Conservation (phyloP, 2,113 vertebrate genomes). For the Periophthalmodon schlosseri region DNA sequence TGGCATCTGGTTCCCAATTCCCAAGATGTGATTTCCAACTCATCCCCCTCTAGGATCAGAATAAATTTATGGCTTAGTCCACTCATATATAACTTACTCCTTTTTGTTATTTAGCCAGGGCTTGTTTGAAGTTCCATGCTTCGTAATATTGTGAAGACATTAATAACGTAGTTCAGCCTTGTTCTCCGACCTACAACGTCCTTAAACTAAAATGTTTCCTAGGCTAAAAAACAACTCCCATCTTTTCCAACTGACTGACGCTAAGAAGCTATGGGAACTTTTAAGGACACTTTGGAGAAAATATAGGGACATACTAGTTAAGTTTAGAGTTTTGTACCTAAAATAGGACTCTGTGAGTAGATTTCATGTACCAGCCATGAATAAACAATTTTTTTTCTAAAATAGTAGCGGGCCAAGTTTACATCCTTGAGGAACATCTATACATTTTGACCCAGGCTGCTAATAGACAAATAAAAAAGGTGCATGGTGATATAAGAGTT, state of each 20-base stretch:
- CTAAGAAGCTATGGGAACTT: background rate
- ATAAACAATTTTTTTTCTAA: slow-evolving; percentile 18
- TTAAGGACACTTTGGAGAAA: background rate
- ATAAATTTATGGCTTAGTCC: slow-evolving; percentile 53
- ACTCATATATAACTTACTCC: slow-evolving; percentile 40
- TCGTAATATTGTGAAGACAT: slow-evolving; percentile 54
- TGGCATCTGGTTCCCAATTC: slow-evolving; percentile 39
- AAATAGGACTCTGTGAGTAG: background rate
- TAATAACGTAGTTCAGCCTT: slow-evolving; percentile 53
- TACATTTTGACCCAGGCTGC: background rate
- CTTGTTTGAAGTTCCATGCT: slow-evolving; percentile 48
- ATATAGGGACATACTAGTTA: background rate
- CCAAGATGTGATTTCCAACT: slow-evolving; percentile 33
- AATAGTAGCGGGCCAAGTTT: background rate
- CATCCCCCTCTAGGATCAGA: slow-evolving; percentile 68
- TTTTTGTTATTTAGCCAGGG: slow-evolving; percentile 40
- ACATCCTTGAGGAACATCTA: background rate
- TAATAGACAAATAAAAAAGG: slow-evolving; percentile 5
- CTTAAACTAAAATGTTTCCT: slow-evolving; percentile 46
- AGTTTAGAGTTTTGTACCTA: slow-evolving; percentile 5
- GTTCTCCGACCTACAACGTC: background rate
- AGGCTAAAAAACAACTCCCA: slow-evolving; percentile 54
- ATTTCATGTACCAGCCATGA: slow-evolving; percentile 70
- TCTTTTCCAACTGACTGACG: background rate
- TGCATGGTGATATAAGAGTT: slow-evolving; percentile 30